Percentiles rank a stretch among this genome's conserved stretches.
These are phyloP conservation scores for Rhabdophis nuchalis DNA, from an alignment of 2,797 vertebrate genomes.

Conservation along the genomic window DNA sequence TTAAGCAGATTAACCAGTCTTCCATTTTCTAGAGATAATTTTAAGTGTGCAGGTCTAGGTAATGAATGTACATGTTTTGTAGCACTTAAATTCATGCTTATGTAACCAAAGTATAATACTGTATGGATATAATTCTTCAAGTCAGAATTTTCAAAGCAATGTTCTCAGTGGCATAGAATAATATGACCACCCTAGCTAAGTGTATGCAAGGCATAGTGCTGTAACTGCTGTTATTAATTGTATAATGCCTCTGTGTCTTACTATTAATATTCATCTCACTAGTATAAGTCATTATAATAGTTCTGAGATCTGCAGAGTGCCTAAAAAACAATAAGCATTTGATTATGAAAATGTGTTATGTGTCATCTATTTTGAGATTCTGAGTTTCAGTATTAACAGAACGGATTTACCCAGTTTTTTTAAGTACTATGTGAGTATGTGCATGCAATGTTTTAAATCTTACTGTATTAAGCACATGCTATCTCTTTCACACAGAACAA, in stretches of 20 bases:
- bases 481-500: conserved; percentile 50
- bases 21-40: background rate
- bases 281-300: background rate
- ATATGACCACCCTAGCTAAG: too few relatives aligned
- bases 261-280: background rate
- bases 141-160: background rate
- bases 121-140: background rate
- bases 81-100: background rate
- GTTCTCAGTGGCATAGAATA: background rate
- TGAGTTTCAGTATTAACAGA: background rate
- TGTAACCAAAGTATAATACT: background rate
- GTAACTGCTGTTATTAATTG: background rate
- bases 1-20: background rate
- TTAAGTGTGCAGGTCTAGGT: background rate
- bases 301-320: background rate
- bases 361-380: background rate
- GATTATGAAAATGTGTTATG: background rate
- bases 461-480: conserved; percentile 30
- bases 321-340: background rate
- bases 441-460: background rate
- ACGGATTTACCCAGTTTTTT: background rate
- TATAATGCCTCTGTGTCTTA: background rate
- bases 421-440: conserved; percentile 5
- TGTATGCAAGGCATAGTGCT: background rate
- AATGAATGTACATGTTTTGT: background rate